Conservation (phyloP, 2,797 vertebrate species). For the Coilia nasus region DNA sequence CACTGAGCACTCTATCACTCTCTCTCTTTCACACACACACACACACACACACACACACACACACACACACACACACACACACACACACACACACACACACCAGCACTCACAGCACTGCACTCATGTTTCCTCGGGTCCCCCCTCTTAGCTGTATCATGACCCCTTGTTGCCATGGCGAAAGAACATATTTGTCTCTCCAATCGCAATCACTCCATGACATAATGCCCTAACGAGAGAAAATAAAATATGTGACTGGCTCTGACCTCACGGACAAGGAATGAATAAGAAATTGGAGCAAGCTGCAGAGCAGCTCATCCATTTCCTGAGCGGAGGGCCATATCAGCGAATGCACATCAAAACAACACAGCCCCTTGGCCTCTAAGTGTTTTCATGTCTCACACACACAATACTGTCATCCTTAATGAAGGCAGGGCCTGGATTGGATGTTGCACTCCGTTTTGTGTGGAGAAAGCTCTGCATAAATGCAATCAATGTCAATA, state of each 20-base stretch:
- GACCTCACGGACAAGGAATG: conserved; percentile 62
- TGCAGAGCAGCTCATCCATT: conserved; percentile 32
- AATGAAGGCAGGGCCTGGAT: not conserved
- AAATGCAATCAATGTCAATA: not conserved
- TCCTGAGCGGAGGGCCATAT: conserved; percentile 31
- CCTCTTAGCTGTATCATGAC: conserved; percentile 60
- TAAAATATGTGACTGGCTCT: conserved; percentile 46
- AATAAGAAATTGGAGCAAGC: conserved; percentile 55
- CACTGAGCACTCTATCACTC: not conserved
- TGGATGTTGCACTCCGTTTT: too few relatives aligned
- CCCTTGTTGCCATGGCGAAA: conserved; percentile 65
- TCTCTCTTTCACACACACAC: too few relatives aligned
- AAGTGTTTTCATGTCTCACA: not conserved
- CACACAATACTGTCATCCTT: not conserved
- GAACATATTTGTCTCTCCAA: conserved; percentile 60
- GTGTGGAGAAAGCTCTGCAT: not conserved
- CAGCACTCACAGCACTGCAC: conserved; percentile 27
- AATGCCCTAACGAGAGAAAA: conserved; percentile 53
- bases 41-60: not conserved
- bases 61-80: not conserved
- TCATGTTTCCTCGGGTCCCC: conserved; percentile 49
- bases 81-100: conserved; percentile 26
- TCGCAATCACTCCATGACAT: conserved; percentile 65
- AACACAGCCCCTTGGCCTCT: conserved; percentile 25
- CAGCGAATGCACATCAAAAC: conserved; percentile 2